Conservation (phyloP, 2,113 vertebrate genomes). For the Emberiza fucata region DNA sequence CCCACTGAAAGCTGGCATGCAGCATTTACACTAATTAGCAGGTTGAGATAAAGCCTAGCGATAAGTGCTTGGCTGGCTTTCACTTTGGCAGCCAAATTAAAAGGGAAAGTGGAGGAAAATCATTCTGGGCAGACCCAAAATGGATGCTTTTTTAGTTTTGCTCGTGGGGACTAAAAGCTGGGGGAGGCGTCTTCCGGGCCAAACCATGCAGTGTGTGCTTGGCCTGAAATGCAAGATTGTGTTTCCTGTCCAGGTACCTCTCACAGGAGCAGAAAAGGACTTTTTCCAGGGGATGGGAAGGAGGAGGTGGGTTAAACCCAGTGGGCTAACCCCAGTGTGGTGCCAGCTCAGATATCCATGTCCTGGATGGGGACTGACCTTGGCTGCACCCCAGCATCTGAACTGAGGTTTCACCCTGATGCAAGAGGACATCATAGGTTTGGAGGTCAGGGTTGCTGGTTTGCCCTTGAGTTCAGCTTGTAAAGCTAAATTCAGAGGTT, state of each 20-base stretch:
- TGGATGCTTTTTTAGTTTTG: neutral
- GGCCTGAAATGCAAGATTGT: neutral
- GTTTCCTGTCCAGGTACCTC: neutral
- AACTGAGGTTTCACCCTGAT: neutral
- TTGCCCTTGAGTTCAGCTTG: neutral
- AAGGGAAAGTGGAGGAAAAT: slow-evolving; percentile 29
- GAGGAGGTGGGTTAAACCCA: neutral
- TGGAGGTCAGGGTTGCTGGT: neutral
- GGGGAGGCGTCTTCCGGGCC: neutral
- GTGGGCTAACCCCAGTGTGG: neutral
- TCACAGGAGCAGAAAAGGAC: neutral
- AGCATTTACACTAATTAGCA: slow-evolving; percentile 16
- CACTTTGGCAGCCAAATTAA: slow-evolving; percentile 41
- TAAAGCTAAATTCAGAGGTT: neutral
- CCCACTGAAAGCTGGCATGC: neutral
- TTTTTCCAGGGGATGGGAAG: neutral
- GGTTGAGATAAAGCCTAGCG: slow-evolving; percentile 31
- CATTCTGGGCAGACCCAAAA: slow-evolving; percentile 29
- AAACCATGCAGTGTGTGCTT: neutral
- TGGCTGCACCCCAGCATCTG: neutral
- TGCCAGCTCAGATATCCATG: neutral
- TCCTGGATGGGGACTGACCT: neutral
- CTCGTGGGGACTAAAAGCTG: neutral
- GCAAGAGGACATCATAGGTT: neutral
- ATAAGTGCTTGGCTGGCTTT: slow-evolving; percentile 53